Evolutionary conservation across 2,888 invertebrate genomes (phyloP).

Genomic region (Dioctria rufipes): DNA sequence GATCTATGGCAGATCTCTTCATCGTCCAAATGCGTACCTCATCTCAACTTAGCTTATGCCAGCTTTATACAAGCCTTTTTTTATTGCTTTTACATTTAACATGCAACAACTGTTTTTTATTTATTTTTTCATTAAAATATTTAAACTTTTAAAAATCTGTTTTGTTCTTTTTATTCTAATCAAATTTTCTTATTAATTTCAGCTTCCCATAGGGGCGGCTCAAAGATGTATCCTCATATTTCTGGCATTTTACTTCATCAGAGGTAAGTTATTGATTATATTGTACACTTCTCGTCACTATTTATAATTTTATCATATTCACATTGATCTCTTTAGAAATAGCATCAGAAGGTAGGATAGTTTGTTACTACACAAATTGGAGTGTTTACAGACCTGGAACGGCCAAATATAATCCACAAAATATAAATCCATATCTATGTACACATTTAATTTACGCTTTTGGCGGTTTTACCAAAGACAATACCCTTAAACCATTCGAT

Average conservation of each 20-base stretch:
- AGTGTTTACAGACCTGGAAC: constrained; percentile 92
- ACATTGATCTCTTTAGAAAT: constrained; percentile 64
- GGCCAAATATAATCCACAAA: constrained; percentile 92
- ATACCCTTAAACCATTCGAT: constrained; percentile 92
- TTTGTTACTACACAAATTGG: constrained; percentile 96
- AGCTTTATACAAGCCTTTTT: too few relatives aligned
- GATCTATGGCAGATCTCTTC: too few relatives aligned
- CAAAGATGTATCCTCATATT: constrained; percentile 68
- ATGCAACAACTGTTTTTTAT: neutral
- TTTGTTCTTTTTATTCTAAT: neutral
- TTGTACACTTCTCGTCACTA: neutral
- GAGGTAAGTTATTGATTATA: constrained; percentile 64
- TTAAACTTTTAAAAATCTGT: too few relatives aligned
- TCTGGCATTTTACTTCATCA: constrained; percentile 65
- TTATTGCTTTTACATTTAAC: neutral
- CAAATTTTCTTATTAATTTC: constrained; percentile 59
- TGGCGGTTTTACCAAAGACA: constrained; percentile 92
- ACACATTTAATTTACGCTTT: constrained; percentile 95
- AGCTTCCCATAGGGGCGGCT: constrained; percentile 70
- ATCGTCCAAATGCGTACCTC: too few relatives aligned
- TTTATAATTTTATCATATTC: neutral
- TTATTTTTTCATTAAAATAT: too few relatives aligned
- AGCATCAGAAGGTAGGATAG: constrained; percentile 80
- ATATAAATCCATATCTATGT: constrained; percentile 95
- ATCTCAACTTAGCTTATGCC: too few relatives aligned